Percentiles rank a stretch among this genome's conserved stretches.
phyloP scores from a whole-genome alignment of 2,888 invertebrate species.

The Aelia acuminata region DNA sequence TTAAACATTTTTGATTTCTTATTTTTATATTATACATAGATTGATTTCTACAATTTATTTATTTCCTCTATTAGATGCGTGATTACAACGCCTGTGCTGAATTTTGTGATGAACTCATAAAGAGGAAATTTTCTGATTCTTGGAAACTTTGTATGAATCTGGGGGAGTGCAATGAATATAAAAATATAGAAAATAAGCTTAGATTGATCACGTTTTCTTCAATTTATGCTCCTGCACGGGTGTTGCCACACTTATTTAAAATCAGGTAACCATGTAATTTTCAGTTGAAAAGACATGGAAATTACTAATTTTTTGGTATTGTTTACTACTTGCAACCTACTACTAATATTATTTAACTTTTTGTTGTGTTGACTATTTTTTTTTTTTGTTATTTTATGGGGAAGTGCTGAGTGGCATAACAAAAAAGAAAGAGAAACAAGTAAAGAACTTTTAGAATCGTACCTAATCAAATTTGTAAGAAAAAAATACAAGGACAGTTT shows the following conservation, averaged over 20 bases:
- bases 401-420: no score
- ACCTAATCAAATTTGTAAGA: no score
- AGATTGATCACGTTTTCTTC: background rate
- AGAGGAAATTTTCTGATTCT: conserved; percentile 52
- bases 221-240: conserved; percentile 26
- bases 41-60: background rate
- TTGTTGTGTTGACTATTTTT: no score
- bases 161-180: conserved; percentile 3
- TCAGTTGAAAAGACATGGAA: background rate
- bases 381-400: no score
- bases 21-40: background rate
- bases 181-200: conserved; percentile 4
- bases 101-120: conserved; percentile 59
- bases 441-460: no score
- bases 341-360: no score
- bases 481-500: no score
- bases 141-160: conserved; percentile 56
- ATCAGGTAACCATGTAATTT: conserved; percentile 10
- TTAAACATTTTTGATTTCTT: no score
- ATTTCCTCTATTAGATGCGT: conserved; percentile 26
- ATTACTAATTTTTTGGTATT: background rate
- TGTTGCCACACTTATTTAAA: conserved; percentile 37
- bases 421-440: no score
- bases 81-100: conserved; percentile 27
- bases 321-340: no score